Evolutionary conservation across 1,140 invertebrate genomes (phyloP).

Genomic region (Cyrtorhinus lividipennis): DNA sequence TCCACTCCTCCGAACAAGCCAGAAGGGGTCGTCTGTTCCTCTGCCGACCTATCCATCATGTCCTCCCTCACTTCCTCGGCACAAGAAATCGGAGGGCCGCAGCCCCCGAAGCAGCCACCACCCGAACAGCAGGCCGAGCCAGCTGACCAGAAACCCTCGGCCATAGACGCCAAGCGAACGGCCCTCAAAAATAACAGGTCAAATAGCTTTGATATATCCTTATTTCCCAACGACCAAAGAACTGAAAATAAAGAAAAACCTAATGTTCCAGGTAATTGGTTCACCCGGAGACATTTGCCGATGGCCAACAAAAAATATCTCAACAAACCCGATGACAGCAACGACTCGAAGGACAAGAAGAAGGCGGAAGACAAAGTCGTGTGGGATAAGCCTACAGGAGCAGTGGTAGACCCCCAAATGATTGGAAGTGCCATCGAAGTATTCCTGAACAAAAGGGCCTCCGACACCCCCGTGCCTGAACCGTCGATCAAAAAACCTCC

Average conservation of each 20-base stretch:
- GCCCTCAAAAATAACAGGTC: slow-evolving; percentile 49
- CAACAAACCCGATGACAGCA: slow-evolving; percentile 11
- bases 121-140: slow-evolving; percentile 21
- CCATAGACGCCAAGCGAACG: slow-evolving; percentile 34
- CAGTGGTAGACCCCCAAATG: slow-evolving; percentile 57
- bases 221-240: slow-evolving; percentile 40
- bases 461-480: slow-evolving; percentile 24
- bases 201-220: slow-evolving; percentile 65
- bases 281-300: slow-evolving; percentile 54
- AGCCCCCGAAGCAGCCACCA: slow-evolving; percentile 25
- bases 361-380: slow-evolving; percentile 38
- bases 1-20: not conserved
- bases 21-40: slow-evolving; percentile 54
- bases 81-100: slow-evolving; percentile 44
- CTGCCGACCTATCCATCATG: slow-evolving; percentile 63
- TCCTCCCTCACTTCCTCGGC: slow-evolving; percentile 63
- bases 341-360: slow-evolving; percentile 17
- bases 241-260: slow-evolving; percentile 26
- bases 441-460: slow-evolving; percentile 39
- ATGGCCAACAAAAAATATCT: slow-evolving; percentile 34
- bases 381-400: slow-evolving; percentile 55
- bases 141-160: slow-evolving; percentile 23
- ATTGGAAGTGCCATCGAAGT: slow-evolving; percentile 67
- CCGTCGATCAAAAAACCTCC: slow-evolving; percentile 20
- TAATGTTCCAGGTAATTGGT: slow-evolving; percentile 49